phyloP scores from a whole-genome alignment of 2,113 vertebrate genomes.

The Ceuthmochares aereus region DNA sequence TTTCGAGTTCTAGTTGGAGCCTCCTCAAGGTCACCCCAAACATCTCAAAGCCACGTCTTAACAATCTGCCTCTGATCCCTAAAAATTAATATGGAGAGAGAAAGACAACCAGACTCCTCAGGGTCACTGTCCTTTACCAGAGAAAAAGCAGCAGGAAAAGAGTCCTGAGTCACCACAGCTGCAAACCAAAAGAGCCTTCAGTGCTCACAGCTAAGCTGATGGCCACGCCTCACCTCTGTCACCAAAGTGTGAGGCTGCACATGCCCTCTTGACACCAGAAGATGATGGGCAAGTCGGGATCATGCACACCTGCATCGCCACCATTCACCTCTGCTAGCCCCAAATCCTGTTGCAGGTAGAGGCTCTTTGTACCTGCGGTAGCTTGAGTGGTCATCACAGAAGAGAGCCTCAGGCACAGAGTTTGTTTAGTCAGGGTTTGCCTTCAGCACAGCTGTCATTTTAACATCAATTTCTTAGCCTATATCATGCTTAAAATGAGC shows the following conservation, averaged over 20 bases:
- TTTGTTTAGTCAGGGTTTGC: background rate
- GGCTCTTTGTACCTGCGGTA: accelerated
- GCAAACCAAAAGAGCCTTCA: background rate
- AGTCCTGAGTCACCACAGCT: background rate
- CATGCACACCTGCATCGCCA: accelerated
- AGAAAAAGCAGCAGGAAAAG: background rate
- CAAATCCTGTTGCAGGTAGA: background rate
- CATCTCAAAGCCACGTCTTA: background rate
- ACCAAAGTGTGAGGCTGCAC: accelerated
- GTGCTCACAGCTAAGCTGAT: background rate
- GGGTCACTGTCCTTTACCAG: background rate
- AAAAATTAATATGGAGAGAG: background rate
- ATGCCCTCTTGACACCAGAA: accelerated
- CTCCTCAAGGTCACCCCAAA: conserved; percentile 49
- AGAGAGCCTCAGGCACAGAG: background rate
- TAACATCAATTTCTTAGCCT: background rate
- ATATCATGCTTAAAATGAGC: background rate
- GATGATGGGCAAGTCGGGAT: background rate
- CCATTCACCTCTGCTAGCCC: background rate
- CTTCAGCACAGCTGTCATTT: background rate
- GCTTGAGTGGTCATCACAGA: accelerated
- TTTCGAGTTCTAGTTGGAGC: background rate
- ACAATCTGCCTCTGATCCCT: background rate
- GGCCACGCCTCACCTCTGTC: background rate
- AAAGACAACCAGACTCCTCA: background rate